These are phyloP conservation scores for Rhinoraja longicauda DNA, from an alignment of 2,797 vertebrate genomes.

Conservation along the genomic window DNA sequence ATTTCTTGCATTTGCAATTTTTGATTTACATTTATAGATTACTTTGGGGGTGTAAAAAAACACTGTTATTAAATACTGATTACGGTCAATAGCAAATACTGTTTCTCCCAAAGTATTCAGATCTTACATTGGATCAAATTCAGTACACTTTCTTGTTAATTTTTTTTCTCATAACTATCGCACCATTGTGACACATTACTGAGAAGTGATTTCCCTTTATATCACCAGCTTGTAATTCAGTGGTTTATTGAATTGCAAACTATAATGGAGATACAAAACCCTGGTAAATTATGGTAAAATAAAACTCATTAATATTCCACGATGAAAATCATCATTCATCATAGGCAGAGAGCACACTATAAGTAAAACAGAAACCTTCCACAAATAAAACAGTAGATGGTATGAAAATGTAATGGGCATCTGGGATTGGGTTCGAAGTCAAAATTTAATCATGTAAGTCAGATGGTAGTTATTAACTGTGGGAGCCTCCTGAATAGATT, in stretches of 20 bases:
- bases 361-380: background rate
- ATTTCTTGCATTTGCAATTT: too few species aligned
- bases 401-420: slow-evolving; percentile 17
- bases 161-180: background rate
- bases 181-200: background rate
- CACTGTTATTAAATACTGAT: too few species aligned
- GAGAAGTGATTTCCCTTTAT: background rate
- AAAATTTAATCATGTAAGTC: slow-evolving; percentile 2
- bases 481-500: background rate
- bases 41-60: too few species aligned
- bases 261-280: background rate
- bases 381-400: slow-evolving; percentile 13
- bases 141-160: background rate
- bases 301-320: slow-evolving; percentile 9
- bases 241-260: background rate
- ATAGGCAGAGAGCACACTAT: background rate
- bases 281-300: background rate
- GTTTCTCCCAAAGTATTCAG: too few species aligned
- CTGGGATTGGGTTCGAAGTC: background rate
- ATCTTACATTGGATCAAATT: too few species aligned
- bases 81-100: too few species aligned
- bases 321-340: slow-evolving; percentile 6
- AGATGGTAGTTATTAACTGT: slow-evolving; percentile 24
- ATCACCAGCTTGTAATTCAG: background rate
- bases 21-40: too few species aligned